Conservation (phyloP, 2,113 vertebrate genomes). For the Paralichthys olivaceus region DNA sequence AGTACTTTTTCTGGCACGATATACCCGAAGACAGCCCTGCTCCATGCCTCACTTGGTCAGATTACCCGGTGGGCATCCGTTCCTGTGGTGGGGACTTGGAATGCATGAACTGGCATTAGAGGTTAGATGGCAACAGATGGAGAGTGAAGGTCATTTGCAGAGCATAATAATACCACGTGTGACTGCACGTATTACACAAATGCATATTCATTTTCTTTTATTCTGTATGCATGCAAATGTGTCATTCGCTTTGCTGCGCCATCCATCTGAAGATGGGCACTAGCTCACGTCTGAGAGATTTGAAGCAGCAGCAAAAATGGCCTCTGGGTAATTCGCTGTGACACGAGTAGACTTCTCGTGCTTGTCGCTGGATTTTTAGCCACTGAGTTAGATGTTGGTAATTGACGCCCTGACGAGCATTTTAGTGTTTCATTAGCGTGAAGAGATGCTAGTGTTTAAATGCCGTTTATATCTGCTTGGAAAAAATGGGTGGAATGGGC, state of each 20-base stretch:
- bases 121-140: constrained; percentile 69
- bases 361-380: constrained; percentile 18
- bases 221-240: constrained; percentile 12
- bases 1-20: constrained; percentile 66
- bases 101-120: constrained; percentile 60
- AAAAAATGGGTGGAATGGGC: neutral
- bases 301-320: constrained; percentile 22
- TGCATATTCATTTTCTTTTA: neutral
- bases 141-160: constrained; percentile 72
- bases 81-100: constrained; percentile 59
- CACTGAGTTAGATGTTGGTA: neutral
- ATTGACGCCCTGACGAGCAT: neutral
- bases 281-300: constrained; percentile 34
- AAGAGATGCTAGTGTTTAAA: too few species aligned
- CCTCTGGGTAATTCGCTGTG: constrained; percentile 40
- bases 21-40: constrained; percentile 52
- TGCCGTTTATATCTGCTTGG: neutral
- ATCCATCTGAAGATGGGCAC: constrained; percentile 5
- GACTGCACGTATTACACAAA: constrained; percentile 5
- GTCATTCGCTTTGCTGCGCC: constrained; percentile 8
- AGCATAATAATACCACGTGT: neutral
- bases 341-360: constrained; percentile 30
- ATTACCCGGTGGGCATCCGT: constrained; percentile 76
- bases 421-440: too few species aligned
- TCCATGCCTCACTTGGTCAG: constrained; percentile 76